phyloP scores from a whole-genome alignment of 1,140 invertebrate species.

The Aphidius ervi region DNA sequence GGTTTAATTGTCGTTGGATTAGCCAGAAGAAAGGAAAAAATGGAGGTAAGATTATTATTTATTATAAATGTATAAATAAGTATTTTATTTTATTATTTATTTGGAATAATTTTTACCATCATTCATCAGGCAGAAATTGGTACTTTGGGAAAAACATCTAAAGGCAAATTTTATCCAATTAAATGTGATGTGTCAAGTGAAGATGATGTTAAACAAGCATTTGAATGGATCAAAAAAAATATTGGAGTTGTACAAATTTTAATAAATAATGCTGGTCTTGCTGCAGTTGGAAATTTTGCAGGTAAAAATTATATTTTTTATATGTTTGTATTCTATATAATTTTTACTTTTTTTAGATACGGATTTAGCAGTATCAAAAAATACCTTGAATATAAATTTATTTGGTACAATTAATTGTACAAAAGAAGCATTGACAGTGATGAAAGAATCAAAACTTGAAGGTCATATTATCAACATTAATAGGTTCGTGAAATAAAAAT shows the following conservation, averaged over 20 bases:
- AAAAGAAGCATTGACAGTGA: slow-evolving; percentile 56
- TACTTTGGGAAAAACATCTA: background rate
- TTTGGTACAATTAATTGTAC: slow-evolving; percentile 57
- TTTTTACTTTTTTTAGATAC: slow-evolving; percentile 16
- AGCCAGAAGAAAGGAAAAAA: slow-evolving; percentile 44
- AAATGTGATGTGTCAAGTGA: slow-evolving; percentile 61
- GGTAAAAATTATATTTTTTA: slow-evolving; percentile 29
- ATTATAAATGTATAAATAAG: background rate
- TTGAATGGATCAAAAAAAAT: slow-evolving; percentile 55
- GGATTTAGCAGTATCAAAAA: slow-evolving; percentile 17
- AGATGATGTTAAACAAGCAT: slow-evolving; percentile 56
- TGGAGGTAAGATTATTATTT: slow-evolving; percentile 26
- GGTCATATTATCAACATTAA: slow-evolving; percentile 67
- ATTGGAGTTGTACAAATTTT: slow-evolving; percentile 62
- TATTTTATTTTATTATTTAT: too few species aligned
- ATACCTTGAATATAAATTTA: slow-evolving; percentile 52
- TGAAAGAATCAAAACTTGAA: slow-evolving; percentile 57
- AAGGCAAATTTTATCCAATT: slow-evolving; percentile 39
- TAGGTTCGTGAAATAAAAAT: slow-evolving; percentile 45
- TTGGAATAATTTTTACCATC: background rate
- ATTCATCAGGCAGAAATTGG: slow-evolving; percentile 1
- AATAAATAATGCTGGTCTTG: slow-evolving; percentile 65
- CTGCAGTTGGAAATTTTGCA: slow-evolving; percentile 36
- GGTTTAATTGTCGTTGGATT: slow-evolving; percentile 60
- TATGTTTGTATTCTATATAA: too few species aligned